Base-by-base conservation (phyloP, 1,140 invertebrate species). In the Himalopsyche phryganea region DNA sequence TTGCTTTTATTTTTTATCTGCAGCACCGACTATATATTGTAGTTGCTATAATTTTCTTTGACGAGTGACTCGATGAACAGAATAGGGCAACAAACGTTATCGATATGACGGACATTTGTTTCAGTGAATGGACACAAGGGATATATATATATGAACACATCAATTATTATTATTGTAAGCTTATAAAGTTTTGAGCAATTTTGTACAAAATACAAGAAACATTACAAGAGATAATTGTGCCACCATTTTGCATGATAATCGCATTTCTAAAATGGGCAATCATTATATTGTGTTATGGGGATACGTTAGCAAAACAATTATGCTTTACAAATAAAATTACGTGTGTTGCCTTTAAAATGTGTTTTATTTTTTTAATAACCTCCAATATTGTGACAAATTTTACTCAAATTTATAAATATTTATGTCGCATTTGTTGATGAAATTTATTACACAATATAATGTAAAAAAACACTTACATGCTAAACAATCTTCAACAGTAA, bases 241-340 rank as follows among this genome's bases (percentile, higher is more conserved):
- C 60, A 62, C 60, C 50, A 62, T 46, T 62, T 52, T 15, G 60
- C 60, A 62, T 54, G 46, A 62, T 62, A 57, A 17, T 61, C 49
- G 55, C 60, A 50, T 58, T 51, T 58, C 49, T 36, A 23, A 19
- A 49, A 54, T 59, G 38, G 61, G 61, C 61, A 63, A 63, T 58
- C 47, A 49, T 59, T 52, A 60, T 51, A 36, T 50, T 64, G 45
- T 60, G 58, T 63, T 58, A 55, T 47, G 35, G 41, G 42, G 48
- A 55, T 23, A 42, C 53, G 50, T 58, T 62, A 58, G 56, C 48
- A 50, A 63, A 55, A 45, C 50, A 60, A n/a, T 52, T 48, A 63
- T 63, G 61, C 61, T 63, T 63, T 55, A 63, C 55, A 50, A 63
- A 59, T 63, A 59, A 63, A 60, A 59, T 59, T 60, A 60, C 53